Base-by-base conservation (phyloP, 2,888 invertebrate species). In the Ennomos fuscantarius region DNA sequence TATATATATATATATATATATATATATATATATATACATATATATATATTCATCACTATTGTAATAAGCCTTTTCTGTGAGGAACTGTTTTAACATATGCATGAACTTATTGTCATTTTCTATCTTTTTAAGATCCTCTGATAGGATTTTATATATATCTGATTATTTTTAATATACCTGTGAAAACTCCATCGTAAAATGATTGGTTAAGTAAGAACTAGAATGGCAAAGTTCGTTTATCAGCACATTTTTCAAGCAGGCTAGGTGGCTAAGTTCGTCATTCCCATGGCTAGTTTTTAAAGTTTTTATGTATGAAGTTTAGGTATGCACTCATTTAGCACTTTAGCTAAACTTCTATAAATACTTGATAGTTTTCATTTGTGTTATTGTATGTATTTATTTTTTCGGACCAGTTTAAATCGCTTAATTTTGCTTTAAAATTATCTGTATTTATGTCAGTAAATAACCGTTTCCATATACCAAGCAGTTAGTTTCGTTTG, bases 141-240 rank as follows among this genome's bases (percentile, higher is more conserved):
- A n/a, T n/a, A n/a, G n/a, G n/a, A n/a, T n/a, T n/a, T n/a, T n/a
- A n/a, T n/a, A n/a, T n/a, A n/a, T n/a, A n/a, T 13, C 39, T 12
- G 1, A 39, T 39, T 33, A 9, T 36, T 34, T 46, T 46, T 6
- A 46, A 24, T 15, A 2, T 24, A 6, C 39, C 13, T 8, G 48
- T 33, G 13, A 33, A 48, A n/a, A 15, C 33, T 10, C 33, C 48
- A 11, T 47, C 48, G 2, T 9, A 31, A 34, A 49, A 41, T 1
- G 41, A 49, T 49, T 49, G 41, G 11, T 49, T 49, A 8, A 49
- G 40, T 12, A 47, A 8, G 3, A 39, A 2, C 11, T 36, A 48
- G n/a, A 35, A 35, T 6, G 45, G 45, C n/a, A 45, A n/a, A 15
- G 45, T 45, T 6, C 35, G 35, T 35, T 45, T 35, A 9, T 45